A percentile compares a stretch with the other conserved stretches of the same genome.
These are phyloP conservation scores for Dromaius novaehollandiae DNA, from an alignment of 2,113 vertebrate species.

Conservation along the genomic window DNA sequence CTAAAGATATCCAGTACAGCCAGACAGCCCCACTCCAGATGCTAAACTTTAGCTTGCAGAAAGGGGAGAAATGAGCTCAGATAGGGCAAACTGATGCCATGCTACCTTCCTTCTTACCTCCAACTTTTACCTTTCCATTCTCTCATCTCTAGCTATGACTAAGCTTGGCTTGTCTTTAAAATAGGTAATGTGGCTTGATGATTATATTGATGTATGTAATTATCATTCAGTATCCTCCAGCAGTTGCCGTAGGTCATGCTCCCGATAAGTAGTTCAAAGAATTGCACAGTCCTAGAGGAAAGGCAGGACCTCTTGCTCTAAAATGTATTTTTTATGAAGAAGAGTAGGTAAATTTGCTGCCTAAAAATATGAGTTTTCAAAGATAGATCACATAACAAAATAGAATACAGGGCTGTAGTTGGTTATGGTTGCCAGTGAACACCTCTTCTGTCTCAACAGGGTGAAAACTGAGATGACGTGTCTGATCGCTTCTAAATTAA, in stretches of 20 bases:
- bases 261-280: slow-evolving; percentile 37
- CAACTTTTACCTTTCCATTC: background rate
- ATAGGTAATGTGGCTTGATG: background rate
- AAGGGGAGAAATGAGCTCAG: background rate
- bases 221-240: background rate
- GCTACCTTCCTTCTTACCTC: background rate
- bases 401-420: background rate
- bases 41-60: background rate
- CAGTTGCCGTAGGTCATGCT: background rate
- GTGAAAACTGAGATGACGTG: background rate
- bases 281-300: background rate
- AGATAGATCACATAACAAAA: slow-evolving; percentile 14
- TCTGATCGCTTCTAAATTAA: background rate
- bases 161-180: background rate
- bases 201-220: slow-evolving; percentile 30
- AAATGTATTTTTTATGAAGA: background rate
- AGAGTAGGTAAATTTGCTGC: background rate
- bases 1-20: background rate
- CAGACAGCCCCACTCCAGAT: background rate
- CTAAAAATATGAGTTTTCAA: background rate
- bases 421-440: background rate
- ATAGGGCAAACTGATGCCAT: background rate
- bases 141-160: background rate
- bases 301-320: background rate
- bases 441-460: background rate